Conservation (phyloP, 2,888 invertebrate genomes). For the Parascotia fuliginaria region DNA sequence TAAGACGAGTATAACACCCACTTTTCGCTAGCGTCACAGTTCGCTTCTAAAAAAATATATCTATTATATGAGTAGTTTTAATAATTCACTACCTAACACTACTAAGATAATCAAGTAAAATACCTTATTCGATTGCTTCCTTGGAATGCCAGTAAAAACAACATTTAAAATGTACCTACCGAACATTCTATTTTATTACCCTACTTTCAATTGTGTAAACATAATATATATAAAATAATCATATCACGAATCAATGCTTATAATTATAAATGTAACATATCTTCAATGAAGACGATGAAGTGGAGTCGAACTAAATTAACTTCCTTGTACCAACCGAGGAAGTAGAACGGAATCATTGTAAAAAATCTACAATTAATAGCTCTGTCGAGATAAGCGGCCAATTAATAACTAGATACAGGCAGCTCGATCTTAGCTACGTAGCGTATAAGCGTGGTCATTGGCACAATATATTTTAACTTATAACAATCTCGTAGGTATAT, state of each 20-base stretch:
- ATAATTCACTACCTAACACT: too few species aligned
- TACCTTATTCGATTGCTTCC: too few species aligned
- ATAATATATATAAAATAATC: neutral
- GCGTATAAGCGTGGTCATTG: conserved; percentile 1
- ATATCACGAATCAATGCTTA: neutral
- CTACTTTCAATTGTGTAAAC: too few species aligned
- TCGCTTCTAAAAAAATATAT: too few species aligned
- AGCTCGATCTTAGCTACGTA: conserved; percentile 26
- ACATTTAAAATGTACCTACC: too few species aligned
- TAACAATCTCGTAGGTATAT: neutral
- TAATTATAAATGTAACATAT: neutral
- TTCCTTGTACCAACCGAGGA: conserved; percentile 37
- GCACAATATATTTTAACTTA: neutral
- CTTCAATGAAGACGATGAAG: conserved; percentile 1
- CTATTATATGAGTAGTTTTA: too few species aligned
- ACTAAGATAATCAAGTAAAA: too few species aligned
- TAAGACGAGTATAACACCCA: too few species aligned
- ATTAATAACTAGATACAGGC: conserved; percentile 54
- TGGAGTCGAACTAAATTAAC: conserved; percentile 18
- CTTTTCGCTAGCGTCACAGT: too few species aligned
- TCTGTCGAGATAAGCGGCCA: conserved; percentile 38
- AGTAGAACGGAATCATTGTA: conserved; percentile 41
- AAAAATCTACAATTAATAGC: conserved; percentile 43
- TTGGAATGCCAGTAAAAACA: too few species aligned
- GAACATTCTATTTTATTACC: too few species aligned